Evolutionary conservation across 2,797 vertebrate species (phyloP).

Genomic region (Gobio occitaniae): DNA sequence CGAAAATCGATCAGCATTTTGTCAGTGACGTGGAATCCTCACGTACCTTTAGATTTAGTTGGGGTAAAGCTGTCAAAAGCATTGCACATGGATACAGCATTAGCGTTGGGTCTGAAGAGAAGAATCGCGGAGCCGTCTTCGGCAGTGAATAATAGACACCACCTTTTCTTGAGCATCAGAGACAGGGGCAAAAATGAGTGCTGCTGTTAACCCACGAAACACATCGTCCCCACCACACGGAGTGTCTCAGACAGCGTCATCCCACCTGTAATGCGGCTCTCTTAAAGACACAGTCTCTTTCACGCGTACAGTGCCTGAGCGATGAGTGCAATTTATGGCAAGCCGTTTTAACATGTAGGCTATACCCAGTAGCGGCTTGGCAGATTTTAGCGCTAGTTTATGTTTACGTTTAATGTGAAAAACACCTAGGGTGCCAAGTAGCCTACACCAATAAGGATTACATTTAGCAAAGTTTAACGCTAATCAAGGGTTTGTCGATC

Average conservation of each 20-base stretch:
- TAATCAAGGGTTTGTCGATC: too few species aligned
- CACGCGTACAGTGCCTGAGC: neutral
- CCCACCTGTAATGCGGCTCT: constrained; percentile 63
- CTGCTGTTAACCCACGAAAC: constrained; percentile 46
- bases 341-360: neutral
- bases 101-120: constrained; percentile 45
- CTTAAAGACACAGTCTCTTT: constrained; percentile 61
- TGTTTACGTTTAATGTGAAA: too few species aligned
- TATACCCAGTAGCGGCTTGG: neutral
- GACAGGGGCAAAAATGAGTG: constrained; percentile 22
- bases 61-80: constrained; percentile 66
- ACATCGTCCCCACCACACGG: constrained; percentile 52
- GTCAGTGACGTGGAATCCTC: neutral
- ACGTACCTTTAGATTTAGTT: constrained; percentile 65
- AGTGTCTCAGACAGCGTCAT: constrained; percentile 76
- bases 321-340: constrained; percentile 23
- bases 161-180: constrained; percentile 39
- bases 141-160: constrained; percentile 32
- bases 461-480: too few species aligned
- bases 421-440: too few species aligned
- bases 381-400: neutral
- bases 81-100: constrained; percentile 62
- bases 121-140: constrained; percentile 37
- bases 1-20: neutral
- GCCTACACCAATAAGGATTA: too few species aligned